These are phyloP conservation scores for Ciconia nigra DNA, from an alignment of 2,797 vertebrate species.

Conservation along the genomic window DNA sequence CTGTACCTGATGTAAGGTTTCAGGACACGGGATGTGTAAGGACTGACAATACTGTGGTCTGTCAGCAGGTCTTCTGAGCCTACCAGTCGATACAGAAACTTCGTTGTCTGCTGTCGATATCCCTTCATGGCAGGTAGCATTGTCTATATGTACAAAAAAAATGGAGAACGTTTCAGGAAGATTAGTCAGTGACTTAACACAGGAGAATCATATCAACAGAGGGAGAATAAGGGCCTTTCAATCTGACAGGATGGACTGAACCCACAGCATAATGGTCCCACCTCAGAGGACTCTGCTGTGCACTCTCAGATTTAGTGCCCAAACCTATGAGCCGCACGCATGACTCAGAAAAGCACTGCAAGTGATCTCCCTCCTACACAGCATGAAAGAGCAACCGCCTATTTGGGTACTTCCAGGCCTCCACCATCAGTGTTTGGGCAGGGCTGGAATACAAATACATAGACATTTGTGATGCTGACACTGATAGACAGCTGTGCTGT, in stretches of 20 bases:
- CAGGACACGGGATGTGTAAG: slow-evolving; percentile 89
- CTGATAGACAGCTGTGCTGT: neutral
- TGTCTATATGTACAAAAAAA: slow-evolving; percentile 69
- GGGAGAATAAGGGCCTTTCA: neutral
- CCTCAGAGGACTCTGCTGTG: neutral
- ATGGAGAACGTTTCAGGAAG: neutral
- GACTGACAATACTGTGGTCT: slow-evolving; percentile 90
- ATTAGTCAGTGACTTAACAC: neutral
- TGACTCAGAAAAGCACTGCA: neutral
- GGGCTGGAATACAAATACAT: neutral
- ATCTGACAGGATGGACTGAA: neutral
- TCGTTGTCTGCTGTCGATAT: slow-evolving; percentile 75
- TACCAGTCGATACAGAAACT: slow-evolving; percentile 91
- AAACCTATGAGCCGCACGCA: neutral
- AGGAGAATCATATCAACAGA: neutral
- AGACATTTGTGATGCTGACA: neutral
- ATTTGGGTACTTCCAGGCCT: neutral
- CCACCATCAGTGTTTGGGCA: neutral
- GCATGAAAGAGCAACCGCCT: neutral
- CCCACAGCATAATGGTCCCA: neutral
- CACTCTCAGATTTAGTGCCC: neutral
- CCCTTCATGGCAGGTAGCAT: slow-evolving; percentile 76
- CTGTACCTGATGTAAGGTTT: slow-evolving; percentile 87
- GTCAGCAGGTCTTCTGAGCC: slow-evolving; percentile 82
- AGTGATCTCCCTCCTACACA: neutral